phyloP scores from a whole-genome alignment of 2,113 vertebrate genomes.

The Motacilla alba region DNA sequence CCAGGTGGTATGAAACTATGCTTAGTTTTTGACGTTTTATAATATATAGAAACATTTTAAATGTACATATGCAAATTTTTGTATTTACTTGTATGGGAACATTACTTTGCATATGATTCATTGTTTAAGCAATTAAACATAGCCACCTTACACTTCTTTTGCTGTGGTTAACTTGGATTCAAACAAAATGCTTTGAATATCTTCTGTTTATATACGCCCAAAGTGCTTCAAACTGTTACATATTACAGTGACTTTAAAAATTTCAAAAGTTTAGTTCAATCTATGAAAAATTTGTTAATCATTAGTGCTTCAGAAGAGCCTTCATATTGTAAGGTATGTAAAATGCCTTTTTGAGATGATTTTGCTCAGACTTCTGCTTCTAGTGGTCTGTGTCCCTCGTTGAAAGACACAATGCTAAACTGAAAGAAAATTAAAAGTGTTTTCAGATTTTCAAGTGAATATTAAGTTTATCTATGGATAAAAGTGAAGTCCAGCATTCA shows the following conservation, averaged over 20 bases:
- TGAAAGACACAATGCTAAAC: background rate
- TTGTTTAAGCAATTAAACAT: background rate
- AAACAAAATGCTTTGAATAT: background rate
- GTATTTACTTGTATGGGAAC: accelerated
- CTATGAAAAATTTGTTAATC: background rate
- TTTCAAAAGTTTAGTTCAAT: background rate
- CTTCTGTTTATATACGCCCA: background rate
- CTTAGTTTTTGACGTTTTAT: background rate
- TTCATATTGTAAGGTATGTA: background rate
- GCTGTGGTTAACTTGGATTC: background rate
- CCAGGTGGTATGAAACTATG: background rate
- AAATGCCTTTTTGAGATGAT: background rate
- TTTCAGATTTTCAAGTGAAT: background rate
- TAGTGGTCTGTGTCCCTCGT: background rate
- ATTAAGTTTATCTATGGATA: background rate
- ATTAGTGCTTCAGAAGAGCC: background rate
- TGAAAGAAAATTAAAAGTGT: background rate
- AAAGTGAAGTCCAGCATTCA: background rate
- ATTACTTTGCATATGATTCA: background rate
- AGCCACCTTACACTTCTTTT: background rate
- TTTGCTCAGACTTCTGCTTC: background rate
- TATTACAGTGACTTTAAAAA: background rate
- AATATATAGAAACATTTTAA: background rate
- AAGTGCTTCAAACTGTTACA: background rate
- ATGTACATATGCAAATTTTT: background rate